Conservation (phyloP, 2,113 vertebrate genomes). For the Anarrhichthys ocellatus region DNA sequence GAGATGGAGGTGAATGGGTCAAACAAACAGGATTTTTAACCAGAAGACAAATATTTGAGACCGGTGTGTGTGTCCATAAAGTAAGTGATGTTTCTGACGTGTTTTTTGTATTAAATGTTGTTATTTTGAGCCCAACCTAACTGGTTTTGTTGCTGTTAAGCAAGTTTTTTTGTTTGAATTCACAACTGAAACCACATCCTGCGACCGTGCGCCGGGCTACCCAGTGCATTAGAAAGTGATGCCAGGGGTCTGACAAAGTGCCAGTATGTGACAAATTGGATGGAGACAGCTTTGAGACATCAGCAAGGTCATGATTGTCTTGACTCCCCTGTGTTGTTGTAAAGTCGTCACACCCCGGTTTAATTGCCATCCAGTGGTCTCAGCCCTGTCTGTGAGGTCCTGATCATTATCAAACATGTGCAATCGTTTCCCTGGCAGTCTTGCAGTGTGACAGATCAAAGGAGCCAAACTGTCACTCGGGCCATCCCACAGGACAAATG, state of each 20-base stretch:
- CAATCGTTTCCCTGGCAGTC: slow-evolving; percentile 9
- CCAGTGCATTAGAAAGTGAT: not conserved
- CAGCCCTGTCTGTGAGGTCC: slow-evolving; percentile 12
- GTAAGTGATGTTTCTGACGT: too few relatives aligned
- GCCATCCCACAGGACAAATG: not conserved
- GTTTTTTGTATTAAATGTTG: not conserved
- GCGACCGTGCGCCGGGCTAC: not conserved
- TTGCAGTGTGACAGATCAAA: slow-evolving; percentile 1
- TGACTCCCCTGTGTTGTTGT: slow-evolving; percentile 9
- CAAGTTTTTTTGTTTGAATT: not conserved
- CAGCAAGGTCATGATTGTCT: slow-evolving; percentile 22
- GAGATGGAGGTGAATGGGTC: too few relatives aligned
- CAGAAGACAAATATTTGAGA: too few relatives aligned
- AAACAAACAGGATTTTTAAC: too few relatives aligned
- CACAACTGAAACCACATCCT: not conserved
- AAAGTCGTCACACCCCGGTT: slow-evolving; percentile 13
- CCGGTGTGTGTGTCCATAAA: too few relatives aligned
- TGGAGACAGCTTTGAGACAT: not conserved
- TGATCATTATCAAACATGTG: slow-evolving; percentile 61
- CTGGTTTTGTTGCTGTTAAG: not conserved
- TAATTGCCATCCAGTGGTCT: slow-evolving; percentile 35
- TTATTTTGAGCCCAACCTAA: too few relatives aligned
- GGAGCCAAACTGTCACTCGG: not conserved
- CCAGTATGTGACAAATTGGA: not conserved
- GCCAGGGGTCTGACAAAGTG: not conserved